Evolutionary conservation across 2,113 vertebrate genomes (phyloP).

Genomic region (Synodontis membranacea): DNA sequence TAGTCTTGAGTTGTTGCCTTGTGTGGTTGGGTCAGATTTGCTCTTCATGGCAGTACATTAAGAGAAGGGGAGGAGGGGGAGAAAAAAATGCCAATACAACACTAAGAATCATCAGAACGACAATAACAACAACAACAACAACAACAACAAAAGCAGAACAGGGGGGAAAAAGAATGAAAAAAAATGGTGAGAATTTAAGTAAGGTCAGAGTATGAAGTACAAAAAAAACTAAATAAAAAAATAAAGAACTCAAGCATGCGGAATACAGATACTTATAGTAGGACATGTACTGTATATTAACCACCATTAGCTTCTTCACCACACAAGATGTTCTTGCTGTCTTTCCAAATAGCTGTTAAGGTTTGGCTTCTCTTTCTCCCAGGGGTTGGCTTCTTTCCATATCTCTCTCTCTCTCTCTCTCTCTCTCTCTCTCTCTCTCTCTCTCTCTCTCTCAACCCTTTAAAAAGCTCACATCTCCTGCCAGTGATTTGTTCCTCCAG

Average conservation of each 20-base stretch:
- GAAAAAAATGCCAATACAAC: too few species aligned
- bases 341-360: slow-evolving; percentile 22
- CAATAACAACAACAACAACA: too few species aligned
- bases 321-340: slow-evolving; percentile 14
- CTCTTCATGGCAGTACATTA: too few species aligned
- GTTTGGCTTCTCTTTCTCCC: slow-evolving; percentile 5
- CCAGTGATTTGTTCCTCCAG: slow-evolving; percentile 63
- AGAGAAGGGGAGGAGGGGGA: too few species aligned
- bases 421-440: slow-evolving; percentile 10
- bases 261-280: neutral
- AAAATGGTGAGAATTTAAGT: too few species aligned
- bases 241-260: neutral
- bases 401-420: slow-evolving; percentile 46
- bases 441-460: neutral
- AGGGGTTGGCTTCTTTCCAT: slow-evolving; percentile 32
- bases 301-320: neutral
- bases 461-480: slow-evolving; percentile 49
- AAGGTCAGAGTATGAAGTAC: neutral
- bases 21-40: too few species aligned
- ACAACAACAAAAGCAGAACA: too few species aligned
- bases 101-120: too few species aligned
- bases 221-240: too few species aligned
- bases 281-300: neutral
- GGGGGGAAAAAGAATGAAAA: too few species aligned
- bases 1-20: too few species aligned